Conservation (phyloP, 2,888 invertebrate species). For the Cylindroiulus punctatus region DNA sequence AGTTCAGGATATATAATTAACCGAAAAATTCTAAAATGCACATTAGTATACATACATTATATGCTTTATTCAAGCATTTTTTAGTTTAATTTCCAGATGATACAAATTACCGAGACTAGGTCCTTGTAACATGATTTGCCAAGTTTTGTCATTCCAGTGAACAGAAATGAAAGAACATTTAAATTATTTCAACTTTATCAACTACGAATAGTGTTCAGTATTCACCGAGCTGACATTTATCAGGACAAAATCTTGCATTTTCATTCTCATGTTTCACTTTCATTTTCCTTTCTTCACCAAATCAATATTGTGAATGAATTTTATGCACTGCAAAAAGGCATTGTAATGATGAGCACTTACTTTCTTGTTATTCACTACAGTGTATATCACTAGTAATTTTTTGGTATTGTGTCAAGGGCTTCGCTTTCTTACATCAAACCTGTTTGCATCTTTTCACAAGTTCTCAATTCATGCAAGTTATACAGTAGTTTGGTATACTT, state of each 20-base stretch:
- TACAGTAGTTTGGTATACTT: not conserved
- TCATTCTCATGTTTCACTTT: not conserved
- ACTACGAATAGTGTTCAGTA: too few relatives aligned
- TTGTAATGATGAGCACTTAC: not conserved
- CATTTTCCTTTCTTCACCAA: not conserved
- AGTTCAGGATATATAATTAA: not conserved
- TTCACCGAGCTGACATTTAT: too few relatives aligned
- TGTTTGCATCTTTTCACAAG: not conserved
- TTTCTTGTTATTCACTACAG: not conserved
- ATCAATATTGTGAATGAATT: not conserved
- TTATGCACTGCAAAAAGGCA: not conserved
- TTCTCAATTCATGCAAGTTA: not conserved
- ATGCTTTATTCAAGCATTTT: too few relatives aligned
- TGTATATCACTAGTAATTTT: not conserved
- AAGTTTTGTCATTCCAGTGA: too few relatives aligned
- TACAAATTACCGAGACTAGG: too few relatives aligned
- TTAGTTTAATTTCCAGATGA: too few relatives aligned
- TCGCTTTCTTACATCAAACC: not conserved
- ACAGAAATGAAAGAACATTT: too few relatives aligned
- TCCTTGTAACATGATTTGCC: too few relatives aligned
- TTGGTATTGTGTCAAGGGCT: conserved; percentile 3
- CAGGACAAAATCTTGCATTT: not conserved
- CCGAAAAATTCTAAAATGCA: not conserved
- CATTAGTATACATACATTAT: too few relatives aligned
- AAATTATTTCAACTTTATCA: too few relatives aligned